Evolutionary conservation across 2,797 vertebrate species (phyloP).

Genomic region (Cyprinella venusta): DNA sequence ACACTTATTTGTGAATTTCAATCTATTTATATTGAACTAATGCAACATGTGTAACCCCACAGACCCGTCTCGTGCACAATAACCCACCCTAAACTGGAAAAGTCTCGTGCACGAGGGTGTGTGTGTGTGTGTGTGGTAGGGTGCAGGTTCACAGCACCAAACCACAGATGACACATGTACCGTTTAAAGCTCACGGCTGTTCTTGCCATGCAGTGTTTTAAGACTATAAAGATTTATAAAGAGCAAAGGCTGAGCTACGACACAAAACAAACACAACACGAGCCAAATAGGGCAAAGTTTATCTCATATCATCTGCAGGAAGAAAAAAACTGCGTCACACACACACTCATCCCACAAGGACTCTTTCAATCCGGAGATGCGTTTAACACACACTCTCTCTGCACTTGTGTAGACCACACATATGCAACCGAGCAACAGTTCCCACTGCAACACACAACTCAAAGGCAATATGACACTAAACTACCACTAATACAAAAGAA

Average conservation of each 20-base stretch:
- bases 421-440: not conserved
- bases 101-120: not conserved
- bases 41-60: not conserved
- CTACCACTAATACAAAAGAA: not conserved
- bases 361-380: not conserved
- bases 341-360: not conserved
- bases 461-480: not conserved
- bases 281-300: conserved; percentile 45
- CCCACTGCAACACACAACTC: not conserved
- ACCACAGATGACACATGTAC: not conserved
- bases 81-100: not conserved
- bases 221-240: conserved; percentile 24
- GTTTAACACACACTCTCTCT: not conserved
- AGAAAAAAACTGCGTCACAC: not conserved
- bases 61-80: not conserved
- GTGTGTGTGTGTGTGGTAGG: too few species aligned
- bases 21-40: too few species aligned
- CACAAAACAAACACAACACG: conserved; percentile 35
- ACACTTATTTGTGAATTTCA: too few species aligned
- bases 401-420: not conserved
- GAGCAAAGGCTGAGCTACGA: conserved; percentile 46
- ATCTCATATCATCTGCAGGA: not conserved
- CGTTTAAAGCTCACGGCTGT: conserved; percentile 6
- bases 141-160: not conserved
- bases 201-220: not conserved